Conservation (phyloP, 2,888 invertebrate genomes). For the Seira sanloemensis region DNA sequence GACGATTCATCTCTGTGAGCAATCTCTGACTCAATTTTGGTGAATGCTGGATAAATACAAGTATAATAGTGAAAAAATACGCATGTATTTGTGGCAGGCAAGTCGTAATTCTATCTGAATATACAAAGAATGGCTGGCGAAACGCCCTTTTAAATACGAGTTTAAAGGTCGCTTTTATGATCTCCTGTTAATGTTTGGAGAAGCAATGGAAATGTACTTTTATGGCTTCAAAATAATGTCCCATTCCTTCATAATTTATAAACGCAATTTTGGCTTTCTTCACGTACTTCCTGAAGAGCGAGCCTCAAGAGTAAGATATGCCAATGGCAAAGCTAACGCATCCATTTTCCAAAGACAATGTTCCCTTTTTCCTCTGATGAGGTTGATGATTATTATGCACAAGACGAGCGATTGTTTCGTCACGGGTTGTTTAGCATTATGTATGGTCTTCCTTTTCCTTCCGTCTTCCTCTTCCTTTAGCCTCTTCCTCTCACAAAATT, state of each 20-base stretch:
- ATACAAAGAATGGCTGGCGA: no score
- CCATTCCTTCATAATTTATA: constrained; percentile 2
- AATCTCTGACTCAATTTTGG: no score
- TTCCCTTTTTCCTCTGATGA: constrained; percentile 6
- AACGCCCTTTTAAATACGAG: no score
- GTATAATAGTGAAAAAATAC: no score
- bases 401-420: constrained; percentile 35
- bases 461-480: constrained; percentile 1
- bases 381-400: constrained; percentile 3
- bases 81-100: no score
- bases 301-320: no score
- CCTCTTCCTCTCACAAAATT: not conserved
- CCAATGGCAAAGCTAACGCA: not conserved
- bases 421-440: constrained; percentile 55
- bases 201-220: not conserved
- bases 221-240: not conserved
- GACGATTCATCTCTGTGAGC: no score
- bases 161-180: not conserved
- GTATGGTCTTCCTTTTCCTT: constrained; percentile 6
- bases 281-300: constrained; percentile 15
- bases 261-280: constrained; percentile 8
- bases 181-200: not conserved
- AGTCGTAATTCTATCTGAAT: no score
- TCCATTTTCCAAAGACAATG: constrained; percentile 11
- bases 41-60: no score